These are phyloP conservation scores for Puntigrus tetrazona DNA, from an alignment of 2,113 vertebrate species.

Conservation along the genomic window DNA sequence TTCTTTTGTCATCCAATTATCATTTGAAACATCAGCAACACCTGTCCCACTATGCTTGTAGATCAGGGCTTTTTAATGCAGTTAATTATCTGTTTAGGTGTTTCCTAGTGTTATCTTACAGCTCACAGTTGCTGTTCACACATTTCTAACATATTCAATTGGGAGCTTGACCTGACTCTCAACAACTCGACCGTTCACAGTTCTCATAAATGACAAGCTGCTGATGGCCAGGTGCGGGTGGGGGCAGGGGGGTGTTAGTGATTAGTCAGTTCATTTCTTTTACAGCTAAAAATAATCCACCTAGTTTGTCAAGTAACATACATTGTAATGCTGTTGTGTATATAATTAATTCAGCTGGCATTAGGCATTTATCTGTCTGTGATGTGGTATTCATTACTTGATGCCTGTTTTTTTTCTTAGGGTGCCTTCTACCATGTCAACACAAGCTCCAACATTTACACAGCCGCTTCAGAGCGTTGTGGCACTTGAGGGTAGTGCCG, in stretches of 20 bases:
- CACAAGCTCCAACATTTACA: slow-evolving; percentile 92
- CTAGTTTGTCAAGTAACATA: neutral
- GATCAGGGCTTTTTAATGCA: neutral
- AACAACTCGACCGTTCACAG: slow-evolving; percentile 28
- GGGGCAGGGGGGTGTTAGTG: slow-evolving; percentile 19
- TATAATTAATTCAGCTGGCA: neutral
- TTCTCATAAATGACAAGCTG: slow-evolving; percentile 46
- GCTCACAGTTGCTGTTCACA: slow-evolving; percentile 43
- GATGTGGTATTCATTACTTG: neutral
- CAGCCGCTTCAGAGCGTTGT: slow-evolving; percentile 98
- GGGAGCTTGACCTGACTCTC: slow-evolving; percentile 49
- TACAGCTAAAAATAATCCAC: slow-evolving; percentile 7
- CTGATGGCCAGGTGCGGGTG: slow-evolving; percentile 50
- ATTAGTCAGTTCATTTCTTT: slow-evolving; percentile 53
- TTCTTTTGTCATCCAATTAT: neutral
- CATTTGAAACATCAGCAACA: neutral
- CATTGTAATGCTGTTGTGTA: neutral
- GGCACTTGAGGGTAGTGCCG: slow-evolving; percentile 99
- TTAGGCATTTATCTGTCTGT: neutral
- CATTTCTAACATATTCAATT: slow-evolving; percentile 41
- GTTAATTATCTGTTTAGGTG: neutral
- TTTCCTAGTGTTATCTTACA: slow-evolving; percentile 38
- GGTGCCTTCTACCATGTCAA: slow-evolving; percentile 91
- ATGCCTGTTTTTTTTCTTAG: slow-evolving; percentile 69
- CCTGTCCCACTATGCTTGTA: neutral